Evolutionary conservation across 2,113 vertebrate species (phyloP), one percentile per base, ranked within the genome.

Genomic region (Nematolebias whitei): DNA sequence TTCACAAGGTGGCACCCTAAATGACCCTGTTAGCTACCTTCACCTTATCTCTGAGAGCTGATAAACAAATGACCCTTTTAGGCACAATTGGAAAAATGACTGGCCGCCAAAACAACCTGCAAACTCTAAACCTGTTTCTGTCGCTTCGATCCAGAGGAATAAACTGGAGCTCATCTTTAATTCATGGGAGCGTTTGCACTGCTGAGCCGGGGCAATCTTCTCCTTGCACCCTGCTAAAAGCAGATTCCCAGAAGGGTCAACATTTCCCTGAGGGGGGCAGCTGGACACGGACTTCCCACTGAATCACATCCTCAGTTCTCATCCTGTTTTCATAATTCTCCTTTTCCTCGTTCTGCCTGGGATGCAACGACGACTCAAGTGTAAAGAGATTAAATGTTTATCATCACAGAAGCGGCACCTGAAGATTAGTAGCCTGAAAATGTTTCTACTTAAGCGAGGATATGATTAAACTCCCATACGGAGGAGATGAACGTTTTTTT

Each of bases 101-200:
- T 26, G 39, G 64, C 52, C 77, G 81, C 71, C 63, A 69, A 73
- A 77, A 88, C 80, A 72, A 90, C 85, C 90, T 85, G 88, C 83
- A 83, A 88, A 90, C 86, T 75, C 24, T 51, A 81, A 90, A 85
- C 86, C 75, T 85, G 80, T 89, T 89, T 63, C 61, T 77, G 69
- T 80, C 76, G 68, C 53, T 80, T 79, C 63, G 61, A 66, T 56
- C 71, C 57, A 66, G 65, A 76, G 68, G 78, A 87, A 87, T 77
- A 81, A n/a, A 85, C 61, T 80, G 76, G 56, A 85, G 54, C 73
- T 84, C 74, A 90, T 91, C 83, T 90, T 89, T 90, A 82, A 90
- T 92, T 91, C 87, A 91, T 90, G 62, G 40, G 16, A 67, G 39
- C 26, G 24, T 73, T 83, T 84, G 71, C 53, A 73, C 60, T 61